These are phyloP conservation scores for Lithophane leautieri DNA, from an alignment of 2,888 invertebrate species.

Conservation along the genomic window DNA sequence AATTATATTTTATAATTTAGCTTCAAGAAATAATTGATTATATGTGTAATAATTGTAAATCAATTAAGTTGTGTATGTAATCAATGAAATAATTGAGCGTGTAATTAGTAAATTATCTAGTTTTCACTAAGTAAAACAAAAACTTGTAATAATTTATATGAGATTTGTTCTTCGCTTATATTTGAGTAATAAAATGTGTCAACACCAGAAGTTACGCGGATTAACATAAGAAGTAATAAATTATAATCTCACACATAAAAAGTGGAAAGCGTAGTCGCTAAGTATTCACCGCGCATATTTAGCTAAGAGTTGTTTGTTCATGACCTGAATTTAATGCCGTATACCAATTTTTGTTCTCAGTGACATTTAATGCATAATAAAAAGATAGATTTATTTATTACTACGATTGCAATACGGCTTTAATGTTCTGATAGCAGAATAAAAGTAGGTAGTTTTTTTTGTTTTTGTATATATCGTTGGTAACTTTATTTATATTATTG, in stretches of 20 bases:
- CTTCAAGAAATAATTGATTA: conserved; percentile 41
- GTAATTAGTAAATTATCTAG: conserved; percentile 31
- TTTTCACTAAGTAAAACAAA: conserved; percentile 6
- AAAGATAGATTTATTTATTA: conserved; percentile 60
- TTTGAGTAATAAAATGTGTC: conserved; percentile 26
- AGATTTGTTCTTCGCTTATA: conserved; percentile 9
- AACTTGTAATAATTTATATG: background rate
- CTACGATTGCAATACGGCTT: conserved; percentile 26
- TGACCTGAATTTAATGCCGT: conserved; percentile 83
- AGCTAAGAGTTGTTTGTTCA: conserved; percentile 80
- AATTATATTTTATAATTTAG: conserved; percentile 28
- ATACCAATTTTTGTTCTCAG: conserved; percentile 77
- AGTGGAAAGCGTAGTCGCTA: conserved; percentile 54
- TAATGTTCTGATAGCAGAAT: conserved; percentile 21
- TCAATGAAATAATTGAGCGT: too few species aligned
- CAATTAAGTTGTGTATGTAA: too few species aligned
- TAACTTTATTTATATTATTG: conserved; percentile 18
- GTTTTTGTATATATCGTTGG: background rate
- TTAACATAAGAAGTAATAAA: conserved; percentile 38
- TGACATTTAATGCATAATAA: conserved; percentile 77
- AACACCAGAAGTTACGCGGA: conserved; percentile 32
- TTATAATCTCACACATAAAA: conserved; percentile 48
- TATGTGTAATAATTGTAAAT: conserved; percentile 32
- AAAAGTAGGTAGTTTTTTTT: background rate
- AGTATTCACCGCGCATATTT: conserved; percentile 78